Base-by-base conservation (phyloP, 1,140 invertebrate genomes). In the Gonioctena quinquepunctata region DNA sequence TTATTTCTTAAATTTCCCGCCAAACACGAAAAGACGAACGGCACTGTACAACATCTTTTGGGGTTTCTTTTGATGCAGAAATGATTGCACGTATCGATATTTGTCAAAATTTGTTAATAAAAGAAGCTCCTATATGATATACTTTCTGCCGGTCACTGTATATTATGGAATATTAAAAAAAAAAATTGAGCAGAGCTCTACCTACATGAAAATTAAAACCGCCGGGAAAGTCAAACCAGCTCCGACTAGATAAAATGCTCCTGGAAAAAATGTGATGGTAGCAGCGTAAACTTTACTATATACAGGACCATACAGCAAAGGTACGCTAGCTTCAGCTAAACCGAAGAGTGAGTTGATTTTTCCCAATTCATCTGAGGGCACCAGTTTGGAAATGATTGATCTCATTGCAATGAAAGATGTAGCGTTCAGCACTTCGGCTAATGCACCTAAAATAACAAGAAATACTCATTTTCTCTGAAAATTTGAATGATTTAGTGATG, bases 321-420 rank as follows among this genome's bases (percentile, higher is more conserved):
- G 92, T 88, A 92, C 92, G 67, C 93, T 84, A 0, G 92, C 91
- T 81, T 94, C 92, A n/a, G 89, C 91, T 13, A 93, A 86, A 0
- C 92, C 92, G 69, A 93, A 92, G 33, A 94, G 82, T 0, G 92
- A 94, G 77, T 93, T 93, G 5, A 93, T 90, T 84, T 94, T 93
- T 23, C 92, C 90, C 73, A 91, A 82, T 82, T 92, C 90, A 70
- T 90, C 87, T 28, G 89, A 85, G 8, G 87, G 87, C 2, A 93
- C 90, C 60, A 94, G 81, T 82, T 94, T 94, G 1, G 92, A 92
- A 59, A 89, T 88, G 76, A 93, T 92, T 1, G 92, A 92, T 71
- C 92, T 0, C 33, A 42, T 42, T 42, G 33, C 16, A 13, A 42
- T 42, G 0, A 3, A 42, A 42, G 91, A 90, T 1, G 91, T 92